Evolutionary conservation across 2,888 invertebrate species (phyloP), one percentile per base, ranked within the genome.

Genomic region (Glaucopsyche alexis): DNA sequence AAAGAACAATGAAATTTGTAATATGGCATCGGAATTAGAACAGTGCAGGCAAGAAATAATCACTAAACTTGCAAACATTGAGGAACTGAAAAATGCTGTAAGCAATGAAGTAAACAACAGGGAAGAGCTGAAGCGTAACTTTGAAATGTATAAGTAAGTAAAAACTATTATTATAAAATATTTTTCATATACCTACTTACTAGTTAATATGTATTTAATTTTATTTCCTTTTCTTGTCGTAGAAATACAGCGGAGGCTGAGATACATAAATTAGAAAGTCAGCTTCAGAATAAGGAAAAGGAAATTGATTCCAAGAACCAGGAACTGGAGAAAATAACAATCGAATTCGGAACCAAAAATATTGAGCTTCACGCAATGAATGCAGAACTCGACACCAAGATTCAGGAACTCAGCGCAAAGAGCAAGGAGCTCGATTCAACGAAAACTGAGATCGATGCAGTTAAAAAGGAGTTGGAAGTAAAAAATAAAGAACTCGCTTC

Each of bases 401-500:
- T 7, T 11, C 7, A 42, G 19, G 45, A 67, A 42, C 67, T 67
- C 13, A 19, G 13, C n/a, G n/a, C 13, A 13, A 67, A 67, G 14
- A 6, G 8, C 45, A 42, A 16, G 7, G 67, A 67, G 11, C 67
- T 67, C 8, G 67, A 45, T 42, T 67, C 29, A 52, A 78, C 0
- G 71, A 73, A 60, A 60, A 4, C 13, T 13, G 78, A 80, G 42
- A 1, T 49, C 6, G 29, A 71, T 66, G 42, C 14, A 72, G 40
- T 50, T 72, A 83, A 83, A 72, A 77, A 77, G 11, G 55, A 77
- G 0, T 64, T 77, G 0, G 77, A 79, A 7, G 60, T 73, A 19
- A 79, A 80, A 66, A 76, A 79, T 6, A 74, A 76, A 14, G 80
- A 82, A 45, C 73, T 83, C 0, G 73, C 74, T 0, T 45, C 45